phyloP scores from a whole-genome alignment of 2,797 vertebrate genomes.

The Rhadinocentrus ornatus region DNA sequence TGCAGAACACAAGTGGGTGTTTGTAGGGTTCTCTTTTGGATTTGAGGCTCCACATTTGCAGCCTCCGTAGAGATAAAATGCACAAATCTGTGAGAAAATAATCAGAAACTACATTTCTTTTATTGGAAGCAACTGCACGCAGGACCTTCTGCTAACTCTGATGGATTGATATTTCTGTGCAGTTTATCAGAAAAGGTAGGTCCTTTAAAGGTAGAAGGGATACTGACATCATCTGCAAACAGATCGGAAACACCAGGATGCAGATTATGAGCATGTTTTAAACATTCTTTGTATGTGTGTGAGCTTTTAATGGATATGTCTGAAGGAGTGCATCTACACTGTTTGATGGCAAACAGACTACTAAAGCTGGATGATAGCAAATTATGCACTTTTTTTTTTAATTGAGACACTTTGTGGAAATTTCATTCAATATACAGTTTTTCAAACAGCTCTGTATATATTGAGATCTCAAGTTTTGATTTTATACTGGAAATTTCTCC shows the following conservation, averaged over 20 bases:
- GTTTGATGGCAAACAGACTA: too few relatives aligned
- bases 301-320: background rate
- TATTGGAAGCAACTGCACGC: background rate
- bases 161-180: slow-evolving; percentile 17
- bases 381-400: too few relatives aligned
- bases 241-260: background rate
- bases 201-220: too few relatives aligned
- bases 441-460: too few relatives aligned
- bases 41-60: background rate
- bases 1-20: too few relatives aligned
- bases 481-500: slow-evolving; percentile 21
- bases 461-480: background rate
- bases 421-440: too few relatives aligned
- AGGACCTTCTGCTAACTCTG: background rate
- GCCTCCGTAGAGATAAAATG: background rate
- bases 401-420: too few relatives aligned
- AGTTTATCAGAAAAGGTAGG: slow-evolving; percentile 1
- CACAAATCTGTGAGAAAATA: background rate
- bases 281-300: background rate
- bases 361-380: background rate
- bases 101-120: background rate
- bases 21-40: background rate
- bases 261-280: slow-evolving; percentile 5
- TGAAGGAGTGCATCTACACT: background rate
- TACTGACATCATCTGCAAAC: slow-evolving; percentile 6